These are phyloP conservation scores for Drosophila macrospina DNA, from an alignment of 2,888 invertebrate genomes.

Conservation along the genomic window DNA sequence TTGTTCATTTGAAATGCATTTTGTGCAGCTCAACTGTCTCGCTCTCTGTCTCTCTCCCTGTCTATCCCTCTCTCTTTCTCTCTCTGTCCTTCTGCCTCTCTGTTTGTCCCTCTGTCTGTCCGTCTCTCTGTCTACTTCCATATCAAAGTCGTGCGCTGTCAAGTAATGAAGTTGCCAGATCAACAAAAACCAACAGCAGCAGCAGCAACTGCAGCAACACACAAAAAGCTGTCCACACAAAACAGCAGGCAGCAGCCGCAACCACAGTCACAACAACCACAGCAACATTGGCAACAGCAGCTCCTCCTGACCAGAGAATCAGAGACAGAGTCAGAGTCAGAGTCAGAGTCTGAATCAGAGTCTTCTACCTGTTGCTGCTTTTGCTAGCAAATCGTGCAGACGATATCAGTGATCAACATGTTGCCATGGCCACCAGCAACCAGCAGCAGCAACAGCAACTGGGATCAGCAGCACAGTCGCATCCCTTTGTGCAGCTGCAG, in stretches of 20 bases:
- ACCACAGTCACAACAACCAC: conserved; percentile 20
- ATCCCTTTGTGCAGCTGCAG: conserved; percentile 65
- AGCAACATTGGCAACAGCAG: conserved; percentile 37
- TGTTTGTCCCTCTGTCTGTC: conserved; percentile 3
- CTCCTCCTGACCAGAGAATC: conserved; percentile 33
- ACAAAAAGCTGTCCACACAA: conserved; percentile 64
- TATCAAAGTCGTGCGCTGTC: conserved; percentile 81
- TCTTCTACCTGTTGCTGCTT: conserved; percentile 68
- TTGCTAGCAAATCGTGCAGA: conserved; percentile 70
- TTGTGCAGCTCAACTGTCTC: conserved; percentile 34
- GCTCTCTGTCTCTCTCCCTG: background rate
- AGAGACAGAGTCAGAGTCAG: too few relatives aligned
- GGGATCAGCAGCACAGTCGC: conserved; percentile 28
- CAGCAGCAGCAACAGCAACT: conserved; percentile 28
- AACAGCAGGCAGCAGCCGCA: conserved; percentile 50
- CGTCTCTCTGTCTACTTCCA: conserved; percentile 39
- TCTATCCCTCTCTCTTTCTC: too few relatives aligned
- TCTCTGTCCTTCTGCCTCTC: background rate
- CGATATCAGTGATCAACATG: conserved; percentile 78
- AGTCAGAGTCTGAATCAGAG: too few relatives aligned
- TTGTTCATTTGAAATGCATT: conserved; percentile 58
- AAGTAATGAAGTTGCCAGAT: conserved; percentile 81
- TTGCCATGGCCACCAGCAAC: conserved; percentile 61
- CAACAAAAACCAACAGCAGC: conserved; percentile 76
- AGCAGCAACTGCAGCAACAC: conserved; percentile 17